Evolutionary conservation across 2,113 vertebrate genomes (phyloP).

Genomic region (Paracanthobrama guichenoti): DNA sequence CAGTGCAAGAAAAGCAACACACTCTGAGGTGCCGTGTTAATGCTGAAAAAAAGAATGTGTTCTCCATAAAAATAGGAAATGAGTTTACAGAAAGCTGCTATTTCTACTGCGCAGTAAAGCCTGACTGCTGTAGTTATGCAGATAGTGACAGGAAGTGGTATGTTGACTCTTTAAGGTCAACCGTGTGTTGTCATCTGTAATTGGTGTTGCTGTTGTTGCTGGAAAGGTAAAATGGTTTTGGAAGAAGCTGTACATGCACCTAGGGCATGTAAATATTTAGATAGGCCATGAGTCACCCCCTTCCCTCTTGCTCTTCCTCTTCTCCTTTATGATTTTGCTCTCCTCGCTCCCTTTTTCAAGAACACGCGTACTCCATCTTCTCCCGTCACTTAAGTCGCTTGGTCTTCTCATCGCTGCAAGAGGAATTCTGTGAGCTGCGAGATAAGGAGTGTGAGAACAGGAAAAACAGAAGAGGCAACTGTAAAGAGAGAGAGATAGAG

Average conservation of each 20-base stretch:
- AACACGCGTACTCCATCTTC: constrained; percentile 12
- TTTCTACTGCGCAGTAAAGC: not conserved
- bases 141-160: constrained; percentile 5
- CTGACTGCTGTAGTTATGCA: constrained; percentile 2
- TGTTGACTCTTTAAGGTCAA: constrained; percentile 28
- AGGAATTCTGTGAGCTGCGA: constrained; percentile 68
- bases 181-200: constrained; percentile 18
- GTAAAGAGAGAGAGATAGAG: constrained; percentile 14
- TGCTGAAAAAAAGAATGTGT: constrained; percentile 11
- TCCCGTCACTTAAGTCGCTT: constrained; percentile 61
- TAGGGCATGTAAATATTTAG: constrained; percentile 73
- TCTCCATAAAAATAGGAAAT: constrained; percentile 10
- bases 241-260: constrained; percentile 57
- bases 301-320: constrained; percentile 33
- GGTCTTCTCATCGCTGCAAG: constrained; percentile 70
- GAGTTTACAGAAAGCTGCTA: not conserved
- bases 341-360: constrained; percentile 20
- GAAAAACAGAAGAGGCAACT: not conserved
- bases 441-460: constrained; percentile 66
- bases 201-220: constrained; percentile 60
- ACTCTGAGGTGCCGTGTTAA: not conserved
- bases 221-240: constrained; percentile 69
- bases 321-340: constrained; percentile 22
- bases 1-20: constrained; percentile 34
- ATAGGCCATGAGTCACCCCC: constrained; percentile 65